A percentile compares a stretch with the other conserved stretches of the same genome.
Conservation (phyloP, 2,797 vertebrate genomes). For the Sylvilagus floridanus region DNA sequence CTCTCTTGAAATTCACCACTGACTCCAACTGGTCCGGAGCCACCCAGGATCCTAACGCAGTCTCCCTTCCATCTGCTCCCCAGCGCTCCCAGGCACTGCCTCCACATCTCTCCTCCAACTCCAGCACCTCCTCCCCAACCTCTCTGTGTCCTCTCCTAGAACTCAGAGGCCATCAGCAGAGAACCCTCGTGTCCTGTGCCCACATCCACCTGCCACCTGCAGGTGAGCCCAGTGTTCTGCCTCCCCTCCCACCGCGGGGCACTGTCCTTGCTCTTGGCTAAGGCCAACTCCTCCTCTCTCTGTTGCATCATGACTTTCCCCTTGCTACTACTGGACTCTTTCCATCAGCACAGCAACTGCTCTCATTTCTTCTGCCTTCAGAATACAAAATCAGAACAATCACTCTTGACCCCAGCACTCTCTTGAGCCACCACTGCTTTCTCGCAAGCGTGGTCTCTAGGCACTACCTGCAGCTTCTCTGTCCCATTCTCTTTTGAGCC, state of each 20-base stretch:
- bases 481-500: background rate
- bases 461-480: background rate
- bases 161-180: background rate
- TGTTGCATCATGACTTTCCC: background rate
- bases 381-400: background rate
- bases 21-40: no score
- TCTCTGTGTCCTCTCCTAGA: no score
- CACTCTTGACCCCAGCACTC: background rate
- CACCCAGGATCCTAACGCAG: background rate
- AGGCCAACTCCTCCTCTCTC: background rate
- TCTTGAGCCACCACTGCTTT: background rate
- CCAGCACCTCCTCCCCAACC: background rate
- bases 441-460: background rate
- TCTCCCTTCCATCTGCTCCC: background rate
- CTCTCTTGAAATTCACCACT: background rate
- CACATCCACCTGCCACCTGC: background rate
- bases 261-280: background rate
- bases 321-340: background rate
- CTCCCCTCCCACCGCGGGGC: rapidly evolving
- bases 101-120: background rate
- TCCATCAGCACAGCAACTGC: slow-evolving; percentile 16
- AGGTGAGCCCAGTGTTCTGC: rapidly evolving
- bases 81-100: background rate
- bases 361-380: slow-evolving; percentile 42
- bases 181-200: background rate